Evolutionary conservation across 2,113 vertebrate genomes (phyloP).

Genomic region (Lagopus muta): DNA sequence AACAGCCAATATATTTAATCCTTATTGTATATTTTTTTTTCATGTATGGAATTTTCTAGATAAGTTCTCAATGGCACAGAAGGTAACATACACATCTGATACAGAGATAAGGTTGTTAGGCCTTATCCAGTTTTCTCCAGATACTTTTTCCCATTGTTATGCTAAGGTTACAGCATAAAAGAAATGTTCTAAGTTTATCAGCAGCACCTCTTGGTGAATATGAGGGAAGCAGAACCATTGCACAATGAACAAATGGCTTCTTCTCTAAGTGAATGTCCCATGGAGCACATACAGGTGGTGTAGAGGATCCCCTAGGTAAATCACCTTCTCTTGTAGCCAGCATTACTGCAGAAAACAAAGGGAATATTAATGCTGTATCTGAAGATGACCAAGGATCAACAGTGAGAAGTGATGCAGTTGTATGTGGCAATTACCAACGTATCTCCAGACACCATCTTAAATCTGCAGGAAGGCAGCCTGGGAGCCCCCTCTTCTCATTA

Average conservation of each 20-base stretch:
- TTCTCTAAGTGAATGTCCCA: background rate
- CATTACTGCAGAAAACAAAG: background rate
- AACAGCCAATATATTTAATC: background rate
- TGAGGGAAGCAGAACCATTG: background rate
- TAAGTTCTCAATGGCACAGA: background rate
- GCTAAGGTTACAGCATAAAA: background rate
- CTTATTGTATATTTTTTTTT: background rate
- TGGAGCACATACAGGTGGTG: accelerated
- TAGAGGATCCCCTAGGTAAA: background rate
- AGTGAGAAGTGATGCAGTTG: background rate
- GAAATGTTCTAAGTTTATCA: background rate
- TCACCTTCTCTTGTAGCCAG: background rate
- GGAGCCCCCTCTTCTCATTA: background rate
- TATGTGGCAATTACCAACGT: background rate
- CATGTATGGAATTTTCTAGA: background rate
- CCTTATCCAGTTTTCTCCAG: background rate
- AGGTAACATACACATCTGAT: background rate
- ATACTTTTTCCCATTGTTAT: background rate
- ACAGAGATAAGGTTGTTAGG: background rate
- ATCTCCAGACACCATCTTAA: background rate
- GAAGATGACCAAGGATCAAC: background rate
- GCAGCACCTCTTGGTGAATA: background rate
- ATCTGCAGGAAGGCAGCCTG: background rate
- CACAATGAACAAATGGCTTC: background rate
- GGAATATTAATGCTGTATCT: background rate